Evolutionary conservation across 2,113 vertebrate species (phyloP).

Genomic region (Gymnarchus niloticus): DNA sequence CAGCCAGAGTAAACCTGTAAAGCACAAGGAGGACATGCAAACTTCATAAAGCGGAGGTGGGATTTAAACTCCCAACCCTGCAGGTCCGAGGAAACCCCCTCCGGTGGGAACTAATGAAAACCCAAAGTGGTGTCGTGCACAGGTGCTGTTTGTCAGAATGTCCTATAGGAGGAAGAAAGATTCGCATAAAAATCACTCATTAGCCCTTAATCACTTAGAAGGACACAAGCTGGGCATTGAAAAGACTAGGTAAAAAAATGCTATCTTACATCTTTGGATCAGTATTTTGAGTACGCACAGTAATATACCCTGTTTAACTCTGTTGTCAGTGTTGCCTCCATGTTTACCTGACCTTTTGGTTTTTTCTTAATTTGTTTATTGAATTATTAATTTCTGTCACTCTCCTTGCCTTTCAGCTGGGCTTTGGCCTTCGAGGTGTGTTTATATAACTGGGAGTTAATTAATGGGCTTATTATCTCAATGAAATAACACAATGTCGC

Average conservation of each 20-base stretch:
- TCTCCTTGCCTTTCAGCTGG: not conserved
- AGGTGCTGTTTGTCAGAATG: not conserved
- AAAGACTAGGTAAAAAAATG: too few relatives aligned
- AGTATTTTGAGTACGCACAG: too few relatives aligned
- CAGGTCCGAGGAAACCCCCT: too few relatives aligned
- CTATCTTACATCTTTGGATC: too few relatives aligned
- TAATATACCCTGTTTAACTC: too few relatives aligned
- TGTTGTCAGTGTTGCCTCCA: not conserved
- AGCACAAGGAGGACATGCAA: too few relatives aligned
- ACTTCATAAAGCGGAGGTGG: too few relatives aligned
- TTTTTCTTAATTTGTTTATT: not conserved
- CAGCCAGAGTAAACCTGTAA: too few relatives aligned
- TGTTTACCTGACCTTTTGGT: not conserved
- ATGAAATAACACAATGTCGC: conserved; percentile 5
- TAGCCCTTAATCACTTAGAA: too few relatives aligned
- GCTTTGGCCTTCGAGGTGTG: not conserved
- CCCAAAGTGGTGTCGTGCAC: not conserved
- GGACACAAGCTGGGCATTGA: too few relatives aligned
- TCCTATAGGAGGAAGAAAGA: not conserved
- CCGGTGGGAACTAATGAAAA: not conserved
- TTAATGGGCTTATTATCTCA: conserved; percentile 6
- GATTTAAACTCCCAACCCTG: too few relatives aligned
- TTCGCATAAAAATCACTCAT: not conserved
- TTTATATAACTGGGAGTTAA: conserved; percentile 13
- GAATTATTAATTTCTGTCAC: too few relatives aligned